These are phyloP conservation scores for Corythaeola cristata DNA, from an alignment of 2,113 vertebrate species.

Conservation along the genomic window DNA sequence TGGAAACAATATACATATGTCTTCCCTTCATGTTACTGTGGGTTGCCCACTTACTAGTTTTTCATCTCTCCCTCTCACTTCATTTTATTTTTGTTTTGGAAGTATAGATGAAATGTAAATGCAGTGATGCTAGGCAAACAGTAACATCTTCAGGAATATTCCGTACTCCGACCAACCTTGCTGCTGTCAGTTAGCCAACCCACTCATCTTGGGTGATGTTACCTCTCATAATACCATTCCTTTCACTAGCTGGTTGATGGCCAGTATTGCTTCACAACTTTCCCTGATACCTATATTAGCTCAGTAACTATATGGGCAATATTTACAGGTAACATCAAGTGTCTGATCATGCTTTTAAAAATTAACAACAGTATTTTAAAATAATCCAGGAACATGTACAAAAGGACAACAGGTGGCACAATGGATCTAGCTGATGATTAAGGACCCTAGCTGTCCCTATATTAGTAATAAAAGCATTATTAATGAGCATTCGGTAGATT, in stretches of 20 bases:
- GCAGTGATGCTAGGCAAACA: neutral
- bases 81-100: neutral
- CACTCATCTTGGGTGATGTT: neutral
- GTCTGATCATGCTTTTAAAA: neutral
- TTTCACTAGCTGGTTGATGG: neutral
- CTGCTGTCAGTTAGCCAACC: neutral
- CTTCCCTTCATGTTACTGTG: neutral
- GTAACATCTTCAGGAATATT: neutral
- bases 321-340: neutral
- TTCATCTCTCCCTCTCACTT: neutral
- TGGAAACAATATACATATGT: neutral
- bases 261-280: neutral
- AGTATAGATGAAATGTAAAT: neutral
- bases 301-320: neutral
- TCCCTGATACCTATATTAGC: neutral
- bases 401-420: neutral
- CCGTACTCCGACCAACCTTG: no score
- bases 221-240: neutral
- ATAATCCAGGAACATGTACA: neutral
- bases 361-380: neutral
- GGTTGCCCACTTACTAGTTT: neutral
- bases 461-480: neutral
- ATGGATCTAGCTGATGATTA: neutral
- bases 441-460: neutral
- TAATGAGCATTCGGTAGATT: neutral